A percentile compares a stretch with the other conserved stretches of the same genome.
Conservation (phyloP, 2,113 vertebrate genomes). For the cat (Felis catus) region DNA sequence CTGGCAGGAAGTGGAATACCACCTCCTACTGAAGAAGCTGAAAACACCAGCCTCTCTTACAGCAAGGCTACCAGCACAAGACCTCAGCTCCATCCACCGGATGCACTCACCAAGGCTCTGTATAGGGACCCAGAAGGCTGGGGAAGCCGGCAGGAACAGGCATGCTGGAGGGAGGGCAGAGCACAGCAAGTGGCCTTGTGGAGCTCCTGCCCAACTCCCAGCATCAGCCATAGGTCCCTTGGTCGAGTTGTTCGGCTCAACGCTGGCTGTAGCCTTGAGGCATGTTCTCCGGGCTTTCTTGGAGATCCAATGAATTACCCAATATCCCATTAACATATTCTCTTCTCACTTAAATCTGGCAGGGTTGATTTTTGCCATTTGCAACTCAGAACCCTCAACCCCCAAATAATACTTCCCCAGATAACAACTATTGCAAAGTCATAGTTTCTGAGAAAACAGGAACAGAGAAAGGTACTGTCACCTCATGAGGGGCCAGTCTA, state of each 20-base stretch:
- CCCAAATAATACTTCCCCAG: neutral
- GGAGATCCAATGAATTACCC: neutral
- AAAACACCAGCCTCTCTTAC: neutral
- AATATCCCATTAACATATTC: neutral
- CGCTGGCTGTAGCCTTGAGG: rapidly evolving
- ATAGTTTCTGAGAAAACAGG: neutral
- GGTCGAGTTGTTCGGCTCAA: rapidly evolving
- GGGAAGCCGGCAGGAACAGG: neutral
- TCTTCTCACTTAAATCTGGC: neutral
- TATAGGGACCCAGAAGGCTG: neutral
- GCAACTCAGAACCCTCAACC: neutral
- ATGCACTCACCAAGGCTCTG: neutral
- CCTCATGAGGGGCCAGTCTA: neutral
- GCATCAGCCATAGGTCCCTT: neutral
- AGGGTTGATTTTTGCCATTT: neutral
- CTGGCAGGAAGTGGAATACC: neutral
- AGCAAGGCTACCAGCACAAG: neutral
- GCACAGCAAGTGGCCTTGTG: rapidly evolving
- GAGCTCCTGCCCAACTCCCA: neutral
- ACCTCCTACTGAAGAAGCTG: neutral
- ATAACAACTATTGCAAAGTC: neutral
- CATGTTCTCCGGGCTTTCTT: neutral
- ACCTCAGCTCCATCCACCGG: neutral
- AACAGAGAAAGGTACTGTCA: neutral
- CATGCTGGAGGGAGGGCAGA: neutral